Evolutionary conservation across 1,140 invertebrate genomes (phyloP).

Genomic region (Scaptomyza pallida): DNA sequence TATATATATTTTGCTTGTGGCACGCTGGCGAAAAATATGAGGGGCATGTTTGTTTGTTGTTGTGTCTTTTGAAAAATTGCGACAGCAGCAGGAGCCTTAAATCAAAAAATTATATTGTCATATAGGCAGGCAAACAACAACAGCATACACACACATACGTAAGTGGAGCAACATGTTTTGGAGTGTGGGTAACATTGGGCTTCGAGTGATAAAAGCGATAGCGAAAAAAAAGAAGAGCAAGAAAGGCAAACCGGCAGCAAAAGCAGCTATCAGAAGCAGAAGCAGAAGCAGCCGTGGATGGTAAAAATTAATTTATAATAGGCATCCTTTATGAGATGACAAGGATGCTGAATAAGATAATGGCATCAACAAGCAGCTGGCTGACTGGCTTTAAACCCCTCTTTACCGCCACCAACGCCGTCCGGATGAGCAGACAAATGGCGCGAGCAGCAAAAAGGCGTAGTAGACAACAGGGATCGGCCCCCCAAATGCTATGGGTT

Average conservation of each 20-base stretch:
- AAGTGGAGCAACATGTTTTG: conserved; percentile 66
- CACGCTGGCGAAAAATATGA: conserved; percentile 63
- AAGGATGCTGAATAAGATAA: conserved; percentile 81
- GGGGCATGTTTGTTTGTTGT: conserved; percentile 28
- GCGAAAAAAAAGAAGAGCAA: conserved; percentile 31
- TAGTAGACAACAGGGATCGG: conserved; percentile 4
- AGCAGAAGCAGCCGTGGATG: conserved; percentile 54
- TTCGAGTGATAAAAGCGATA: conserved; percentile 65
- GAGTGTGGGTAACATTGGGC: conserved; percentile 35
- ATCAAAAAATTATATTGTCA: conserved; percentile 83
- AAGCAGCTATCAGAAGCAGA: conserved; percentile 12
- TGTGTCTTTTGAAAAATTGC: conserved; percentile 76
- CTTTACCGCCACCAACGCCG: too few species aligned
- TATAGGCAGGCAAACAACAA: conserved; percentile 62
- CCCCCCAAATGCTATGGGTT: not conserved
- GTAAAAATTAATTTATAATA: conserved; percentile 83
- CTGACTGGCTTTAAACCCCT: conserved; percentile 9
- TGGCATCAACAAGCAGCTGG: conserved; percentile 73
- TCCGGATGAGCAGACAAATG: conserved; percentile 55
- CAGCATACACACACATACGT: conserved; percentile 13
- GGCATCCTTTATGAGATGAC: conserved; percentile 82
- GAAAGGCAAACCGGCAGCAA: conserved; percentile 5
- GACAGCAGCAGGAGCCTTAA: conserved; percentile 74
- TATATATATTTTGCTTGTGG: conserved; percentile 60
- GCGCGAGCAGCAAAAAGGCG: conserved; percentile 54